Evolutionary conservation across 2,888 invertebrate genomes (phyloP).

Genomic region (Tetragnatha montana): DNA sequence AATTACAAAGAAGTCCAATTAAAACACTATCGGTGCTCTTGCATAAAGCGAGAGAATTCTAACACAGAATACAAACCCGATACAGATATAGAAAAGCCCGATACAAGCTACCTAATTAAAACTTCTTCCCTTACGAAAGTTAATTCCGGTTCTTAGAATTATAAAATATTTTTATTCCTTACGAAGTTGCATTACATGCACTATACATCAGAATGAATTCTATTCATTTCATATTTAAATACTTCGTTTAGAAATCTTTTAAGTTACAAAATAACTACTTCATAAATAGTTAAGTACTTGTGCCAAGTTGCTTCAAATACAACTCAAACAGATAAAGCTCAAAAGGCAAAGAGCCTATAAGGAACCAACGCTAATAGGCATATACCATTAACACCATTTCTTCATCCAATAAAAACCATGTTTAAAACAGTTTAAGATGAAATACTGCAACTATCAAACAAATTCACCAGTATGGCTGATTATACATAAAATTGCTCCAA

Average conservation of each 20-base stretch:
- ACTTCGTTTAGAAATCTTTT: background rate
- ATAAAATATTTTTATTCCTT: background rate
- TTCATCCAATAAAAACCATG: background rate
- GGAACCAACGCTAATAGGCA: no score
- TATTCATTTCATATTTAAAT: background rate
- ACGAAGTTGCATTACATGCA: background rate
- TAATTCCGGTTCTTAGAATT: background rate
- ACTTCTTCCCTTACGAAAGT: background rate
- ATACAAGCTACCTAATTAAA: background rate
- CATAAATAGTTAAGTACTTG: background rate
- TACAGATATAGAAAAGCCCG: background rate
- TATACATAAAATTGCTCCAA: conserved; percentile 49
- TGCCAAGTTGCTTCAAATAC: background rate
- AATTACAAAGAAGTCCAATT: background rate
- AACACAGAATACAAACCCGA: background rate
- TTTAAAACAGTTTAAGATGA: background rate
- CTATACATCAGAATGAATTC: background rate
- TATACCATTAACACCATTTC: background rate
- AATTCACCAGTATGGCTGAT: conserved; percentile 56
- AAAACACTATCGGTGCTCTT: background rate
- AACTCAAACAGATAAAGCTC: background rate
- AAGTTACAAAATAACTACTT: background rate
- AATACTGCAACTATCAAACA: background rate
- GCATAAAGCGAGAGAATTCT: background rate
- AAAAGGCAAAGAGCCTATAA: background rate